These are phyloP conservation scores for Neoniphon sammara DNA, from an alignment of 2,797 vertebrate species.

Conservation along the genomic window DNA sequence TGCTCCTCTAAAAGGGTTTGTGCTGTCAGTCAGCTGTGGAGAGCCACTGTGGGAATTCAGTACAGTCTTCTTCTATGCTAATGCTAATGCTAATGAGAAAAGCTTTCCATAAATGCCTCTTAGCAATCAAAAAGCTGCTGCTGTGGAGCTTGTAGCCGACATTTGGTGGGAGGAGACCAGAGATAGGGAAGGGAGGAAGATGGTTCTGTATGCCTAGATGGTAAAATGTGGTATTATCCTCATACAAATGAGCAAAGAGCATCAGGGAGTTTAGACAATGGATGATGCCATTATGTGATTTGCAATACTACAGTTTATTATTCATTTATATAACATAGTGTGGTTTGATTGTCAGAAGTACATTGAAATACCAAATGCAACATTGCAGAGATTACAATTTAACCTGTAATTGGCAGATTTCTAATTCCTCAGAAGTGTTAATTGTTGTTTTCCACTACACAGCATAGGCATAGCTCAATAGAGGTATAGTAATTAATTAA, in stretches of 20 bases:
- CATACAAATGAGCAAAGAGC: constrained; percentile 19
- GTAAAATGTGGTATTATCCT: constrained; percentile 7
- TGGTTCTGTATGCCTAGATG: constrained; percentile 9
- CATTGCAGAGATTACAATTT: constrained; percentile 14
- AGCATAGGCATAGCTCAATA: constrained; percentile 45
- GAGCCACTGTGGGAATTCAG: constrained; percentile 13
- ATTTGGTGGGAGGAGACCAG: constrained; percentile 1
- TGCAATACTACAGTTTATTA: neutral
- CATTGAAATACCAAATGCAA: constrained; percentile 5
- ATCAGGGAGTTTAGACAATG: constrained; percentile 9
- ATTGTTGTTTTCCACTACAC: constrained; percentile 43
- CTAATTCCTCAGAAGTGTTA: constrained; percentile 45
- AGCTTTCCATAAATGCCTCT: constrained; percentile 21
- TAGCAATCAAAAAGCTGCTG: constrained; percentile 8
- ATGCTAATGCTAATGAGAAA: constrained; percentile 29
- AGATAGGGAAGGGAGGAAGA: neutral
- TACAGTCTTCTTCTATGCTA: neutral
- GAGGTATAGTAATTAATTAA: constrained; percentile 49
- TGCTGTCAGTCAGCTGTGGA: neutral
- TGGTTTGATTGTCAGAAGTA: neutral
- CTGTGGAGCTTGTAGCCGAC: neutral
- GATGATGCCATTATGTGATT: neutral
- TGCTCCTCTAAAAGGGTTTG: neutral
- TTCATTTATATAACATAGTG: too few relatives aligned
- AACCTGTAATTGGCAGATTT: constrained; percentile 34